These are phyloP conservation scores for Lochmaea crataegi DNA, from an alignment of 2,888 invertebrate species.

Conservation along the genomic window DNA sequence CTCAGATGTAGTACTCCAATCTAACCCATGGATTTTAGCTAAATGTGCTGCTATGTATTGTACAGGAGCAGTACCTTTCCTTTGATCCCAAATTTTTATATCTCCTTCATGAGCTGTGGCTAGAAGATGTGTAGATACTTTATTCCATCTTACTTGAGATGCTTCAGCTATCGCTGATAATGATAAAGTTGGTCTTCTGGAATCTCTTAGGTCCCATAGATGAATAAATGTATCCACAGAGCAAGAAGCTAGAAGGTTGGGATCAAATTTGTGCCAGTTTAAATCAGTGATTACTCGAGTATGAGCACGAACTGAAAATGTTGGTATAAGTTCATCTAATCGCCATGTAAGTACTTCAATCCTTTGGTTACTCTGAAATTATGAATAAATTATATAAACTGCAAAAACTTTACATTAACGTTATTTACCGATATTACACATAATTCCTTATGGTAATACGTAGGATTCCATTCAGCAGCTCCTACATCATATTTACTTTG, in stretches of 20 bases:
- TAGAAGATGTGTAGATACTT: slow-evolving; percentile 82
- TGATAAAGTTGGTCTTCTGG: slow-evolving; percentile 84
- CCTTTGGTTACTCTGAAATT: slow-evolving; percentile 82
- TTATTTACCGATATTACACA: slow-evolving; percentile 86
- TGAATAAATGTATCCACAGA: slow-evolving; percentile 95
- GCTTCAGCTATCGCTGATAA: slow-evolving; percentile 92
- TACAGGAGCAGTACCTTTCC: slow-evolving; percentile 87
- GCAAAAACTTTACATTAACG: slow-evolving; percentile 50
- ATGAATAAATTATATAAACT: background rate
- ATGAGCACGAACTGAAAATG: slow-evolving; percentile 81
- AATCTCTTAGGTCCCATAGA: slow-evolving; percentile 92
- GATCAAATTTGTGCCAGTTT: slow-evolving; percentile 88
- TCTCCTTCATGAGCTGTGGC: slow-evolving; percentile 97
- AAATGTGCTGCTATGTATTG: slow-evolving; percentile 95
- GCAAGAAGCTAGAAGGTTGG: slow-evolving; percentile 84
- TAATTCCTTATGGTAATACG: slow-evolving; percentile 78
- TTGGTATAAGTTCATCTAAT: slow-evolving; percentile 73
- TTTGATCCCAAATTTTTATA: slow-evolving; percentile 94
- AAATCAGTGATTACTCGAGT: slow-evolving; percentile 90
- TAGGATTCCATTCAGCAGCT: slow-evolving; percentile 93
- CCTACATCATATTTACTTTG: slow-evolving; percentile 95
- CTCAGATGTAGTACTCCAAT: slow-evolving; percentile 91
- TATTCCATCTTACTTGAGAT: slow-evolving; percentile 94
- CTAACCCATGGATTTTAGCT: slow-evolving; percentile 90
- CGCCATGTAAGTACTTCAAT: slow-evolving; percentile 88